These are phyloP conservation scores for Sanderia malayensis DNA, from an alignment of 30 jellyfish, hydroid and myxozoan genomes.

Conservation along the genomic window DNA sequence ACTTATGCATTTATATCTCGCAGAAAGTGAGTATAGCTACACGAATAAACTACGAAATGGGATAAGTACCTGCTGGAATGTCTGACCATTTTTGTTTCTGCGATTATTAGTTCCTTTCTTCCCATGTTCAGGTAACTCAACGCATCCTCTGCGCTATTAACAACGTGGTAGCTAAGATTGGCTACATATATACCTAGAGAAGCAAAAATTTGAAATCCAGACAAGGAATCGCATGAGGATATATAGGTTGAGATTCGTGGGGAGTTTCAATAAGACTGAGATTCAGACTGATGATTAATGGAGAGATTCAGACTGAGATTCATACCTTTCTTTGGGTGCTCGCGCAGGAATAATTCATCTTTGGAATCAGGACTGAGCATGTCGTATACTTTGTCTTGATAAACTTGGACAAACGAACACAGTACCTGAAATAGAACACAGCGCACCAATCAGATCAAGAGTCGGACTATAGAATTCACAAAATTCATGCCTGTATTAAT, in stretches of 20 bases:
- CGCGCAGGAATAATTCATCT: constrained; percentile 91
- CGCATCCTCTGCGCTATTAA: constrained; percentile 56
- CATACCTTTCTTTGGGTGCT: constrained; percentile 98
- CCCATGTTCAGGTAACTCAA: constrained; percentile 67
- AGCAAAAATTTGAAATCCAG: background rate
- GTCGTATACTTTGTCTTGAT: constrained; percentile 97
- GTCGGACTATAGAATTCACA: too few relatives aligned
- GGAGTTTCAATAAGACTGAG: too few relatives aligned
- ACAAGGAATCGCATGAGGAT: background rate
- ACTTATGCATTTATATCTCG: background rate
- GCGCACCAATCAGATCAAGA: too few relatives aligned
- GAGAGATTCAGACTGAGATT: too few relatives aligned
- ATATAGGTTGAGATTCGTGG: too few relatives aligned
- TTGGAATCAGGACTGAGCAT: constrained; percentile 67
- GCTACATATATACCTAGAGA: constrained; percentile 84
- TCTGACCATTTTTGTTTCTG: constrained; percentile 97
- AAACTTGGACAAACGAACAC: constrained; percentile 97
- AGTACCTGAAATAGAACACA: constrained; percentile 56
- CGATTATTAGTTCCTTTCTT: constrained; percentile 77
- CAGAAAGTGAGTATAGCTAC: too few relatives aligned
- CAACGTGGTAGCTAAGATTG: constrained; percentile 79
- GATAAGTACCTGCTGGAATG: constrained; percentile 92
- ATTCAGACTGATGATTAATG: too few relatives aligned
- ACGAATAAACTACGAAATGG: too few relatives aligned
- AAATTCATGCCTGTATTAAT: too few relatives aligned